Conservation (phyloP, 2,797 vertebrate genomes). For the Gorsachius magnificus region DNA sequence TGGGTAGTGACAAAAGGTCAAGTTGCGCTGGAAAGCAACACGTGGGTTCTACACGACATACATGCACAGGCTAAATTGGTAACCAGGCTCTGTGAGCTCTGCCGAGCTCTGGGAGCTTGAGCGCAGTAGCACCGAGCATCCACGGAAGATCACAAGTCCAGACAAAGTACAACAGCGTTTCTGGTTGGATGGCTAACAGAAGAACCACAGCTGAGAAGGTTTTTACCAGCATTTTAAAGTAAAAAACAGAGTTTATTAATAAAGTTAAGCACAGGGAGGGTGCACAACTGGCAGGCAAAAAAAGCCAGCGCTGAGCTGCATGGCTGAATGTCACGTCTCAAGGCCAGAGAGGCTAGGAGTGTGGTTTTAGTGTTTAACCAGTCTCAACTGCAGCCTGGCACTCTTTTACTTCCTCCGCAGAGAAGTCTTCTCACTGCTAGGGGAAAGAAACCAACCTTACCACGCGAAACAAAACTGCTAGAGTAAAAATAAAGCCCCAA, state of each 20-base stretch:
- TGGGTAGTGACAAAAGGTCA: conserved; percentile 74
- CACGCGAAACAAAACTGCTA: conserved; percentile 64
- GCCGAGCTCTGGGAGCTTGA: conserved; percentile 47
- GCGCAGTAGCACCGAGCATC: conserved; percentile 24
- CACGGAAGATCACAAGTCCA: background rate
- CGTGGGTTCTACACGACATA: conserved; percentile 57
- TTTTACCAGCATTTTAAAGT: background rate
- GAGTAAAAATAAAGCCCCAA: conserved; percentile 75
- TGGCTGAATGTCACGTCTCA: conserved; percentile 90
- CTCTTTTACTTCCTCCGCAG: conserved; percentile 85
- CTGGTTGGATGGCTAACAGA: background rate
- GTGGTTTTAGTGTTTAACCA: conserved; percentile 91
- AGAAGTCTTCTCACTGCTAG: conserved; percentile 66
- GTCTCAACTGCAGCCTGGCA: conserved; percentile 92
- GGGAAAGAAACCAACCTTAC: conserved; percentile 85
- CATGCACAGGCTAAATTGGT: conserved; percentile 45
- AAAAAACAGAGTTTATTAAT: background rate
- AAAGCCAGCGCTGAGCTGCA: conserved; percentile 66
- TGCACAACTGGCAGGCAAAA: conserved; percentile 35
- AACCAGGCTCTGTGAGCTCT: conserved; percentile 57
- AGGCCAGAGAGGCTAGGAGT: conserved; percentile 82
- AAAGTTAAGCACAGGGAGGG: background rate
- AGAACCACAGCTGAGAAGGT: background rate
- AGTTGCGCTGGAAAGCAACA: conserved; percentile 61
- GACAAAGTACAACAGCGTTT: background rate